phyloP scores from a whole-genome alignment of 2,888 invertebrate genomes.

The Epinotia nisella region DNA sequence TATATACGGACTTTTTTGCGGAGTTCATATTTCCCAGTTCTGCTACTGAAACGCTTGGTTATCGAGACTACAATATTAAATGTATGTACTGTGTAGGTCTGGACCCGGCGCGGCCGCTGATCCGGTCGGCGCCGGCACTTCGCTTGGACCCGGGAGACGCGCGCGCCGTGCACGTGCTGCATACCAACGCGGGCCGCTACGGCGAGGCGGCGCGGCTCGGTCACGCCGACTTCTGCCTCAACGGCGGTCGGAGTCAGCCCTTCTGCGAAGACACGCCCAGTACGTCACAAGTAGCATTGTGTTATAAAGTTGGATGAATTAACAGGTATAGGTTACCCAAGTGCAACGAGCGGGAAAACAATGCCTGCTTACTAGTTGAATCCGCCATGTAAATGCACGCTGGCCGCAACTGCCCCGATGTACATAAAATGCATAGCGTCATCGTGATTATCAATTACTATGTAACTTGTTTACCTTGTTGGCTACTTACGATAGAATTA shows the following conservation, averaged over 20 bases:
- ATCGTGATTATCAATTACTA: too few species aligned
- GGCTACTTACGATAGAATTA: too few species aligned
- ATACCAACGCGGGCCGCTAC: slow-evolving; percentile 92
- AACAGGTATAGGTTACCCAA: too few species aligned
- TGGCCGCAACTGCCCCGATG: too few species aligned
- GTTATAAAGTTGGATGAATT: too few species aligned
- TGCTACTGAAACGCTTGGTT: background rate
- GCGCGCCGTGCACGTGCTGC: slow-evolving; percentile 90
- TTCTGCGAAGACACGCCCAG: slow-evolving; percentile 89
- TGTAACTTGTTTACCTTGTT: too few species aligned
- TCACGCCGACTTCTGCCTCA: slow-evolving; percentile 92
- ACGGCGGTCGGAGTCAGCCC: slow-evolving; percentile 90
- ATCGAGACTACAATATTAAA: background rate
- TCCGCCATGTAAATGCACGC: too few species aligned
- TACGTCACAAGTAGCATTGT: slow-evolving; percentile 61
- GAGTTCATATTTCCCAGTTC: too few species aligned
- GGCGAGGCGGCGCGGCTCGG: slow-evolving; percentile 90
- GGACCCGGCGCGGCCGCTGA: slow-evolving; percentile 90
- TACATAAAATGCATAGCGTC: too few species aligned
- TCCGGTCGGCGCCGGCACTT: slow-evolving; percentile 86
- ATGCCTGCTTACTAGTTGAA: too few species aligned
- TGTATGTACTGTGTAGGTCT: slow-evolving; percentile 82
- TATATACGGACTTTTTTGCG: background rate
- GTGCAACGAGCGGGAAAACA: background rate
- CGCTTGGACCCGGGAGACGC: slow-evolving; percentile 90